Evolutionary conservation across 2,113 vertebrate genomes (phyloP).

Genomic region (Mus spicilegus): DNA sequence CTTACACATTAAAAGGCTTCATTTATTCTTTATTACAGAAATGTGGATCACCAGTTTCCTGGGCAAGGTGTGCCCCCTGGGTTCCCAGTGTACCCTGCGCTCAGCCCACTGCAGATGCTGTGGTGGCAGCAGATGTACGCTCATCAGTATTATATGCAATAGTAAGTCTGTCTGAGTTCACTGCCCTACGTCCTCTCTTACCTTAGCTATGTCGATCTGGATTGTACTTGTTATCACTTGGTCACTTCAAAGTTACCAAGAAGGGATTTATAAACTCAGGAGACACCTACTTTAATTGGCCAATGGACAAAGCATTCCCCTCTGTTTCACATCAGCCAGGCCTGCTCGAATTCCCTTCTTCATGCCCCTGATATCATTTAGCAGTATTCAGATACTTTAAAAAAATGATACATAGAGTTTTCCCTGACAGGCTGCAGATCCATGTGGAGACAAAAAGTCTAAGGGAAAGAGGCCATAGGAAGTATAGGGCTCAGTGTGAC

Average conservation of each 20-base stretch:
- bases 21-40: slow-evolving; percentile 79
- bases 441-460: background rate
- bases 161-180: slow-evolving; percentile 89
- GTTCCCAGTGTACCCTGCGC: slow-evolving; percentile 89
- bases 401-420: slow-evolving; percentile 8
- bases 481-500: background rate
- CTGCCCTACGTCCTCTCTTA: background rate
- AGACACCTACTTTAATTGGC: slow-evolving; percentile 4
- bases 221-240: background rate
- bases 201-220: background rate
- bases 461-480: background rate
- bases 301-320: background rate
- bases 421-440: background rate
- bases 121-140: slow-evolving; percentile 99
- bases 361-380: background rate
- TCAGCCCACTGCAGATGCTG: slow-evolving; percentile 93
- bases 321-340: background rate
- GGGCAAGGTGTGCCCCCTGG: slow-evolving; percentile 85
- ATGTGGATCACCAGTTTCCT: slow-evolving; percentile 87
- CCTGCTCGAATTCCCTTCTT: background rate
- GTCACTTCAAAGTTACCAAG: slow-evolving; percentile 34
- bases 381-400: background rate
- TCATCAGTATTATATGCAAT: slow-evolving; percentile 97
- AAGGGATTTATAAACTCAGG: background rate
- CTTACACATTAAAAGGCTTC: background rate